Conservation (phyloP, 1,140 invertebrate species). For the Euwallacea fornicatus region DNA sequence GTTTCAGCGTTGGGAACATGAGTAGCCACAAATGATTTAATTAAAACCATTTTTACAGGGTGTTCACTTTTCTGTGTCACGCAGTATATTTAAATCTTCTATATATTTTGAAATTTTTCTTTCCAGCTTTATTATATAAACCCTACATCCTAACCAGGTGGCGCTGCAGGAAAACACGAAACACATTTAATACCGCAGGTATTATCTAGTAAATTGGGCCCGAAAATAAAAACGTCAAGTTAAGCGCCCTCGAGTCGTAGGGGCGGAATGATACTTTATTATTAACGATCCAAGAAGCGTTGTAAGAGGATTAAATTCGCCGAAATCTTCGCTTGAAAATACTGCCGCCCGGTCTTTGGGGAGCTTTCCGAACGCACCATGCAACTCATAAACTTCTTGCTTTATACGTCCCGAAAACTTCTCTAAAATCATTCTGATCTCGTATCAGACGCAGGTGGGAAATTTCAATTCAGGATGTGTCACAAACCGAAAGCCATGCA, state of each 20-base stretch:
- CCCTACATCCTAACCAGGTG: not conserved
- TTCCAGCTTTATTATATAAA: not conserved
- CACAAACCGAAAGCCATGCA: not conserved
- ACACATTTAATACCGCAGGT: constrained; percentile 12
- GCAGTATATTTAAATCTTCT: not conserved
- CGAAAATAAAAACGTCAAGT: constrained; percentile 30
- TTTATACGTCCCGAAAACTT: not conserved
- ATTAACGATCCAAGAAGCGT: constrained; percentile 33
- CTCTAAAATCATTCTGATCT: constrained; percentile 1
- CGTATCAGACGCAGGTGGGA: not conserved
- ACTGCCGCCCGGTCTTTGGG: constrained; percentile 2
- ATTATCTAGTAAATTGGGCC: constrained; percentile 20
- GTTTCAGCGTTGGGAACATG: no score
- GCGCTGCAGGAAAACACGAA: not conserved
- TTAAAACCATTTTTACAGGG: no score
- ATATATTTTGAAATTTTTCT: not conserved
- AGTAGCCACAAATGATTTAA: no score
- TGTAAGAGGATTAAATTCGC: constrained; percentile 38
- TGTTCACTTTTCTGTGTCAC: no score
- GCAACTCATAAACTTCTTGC: constrained; percentile 2
- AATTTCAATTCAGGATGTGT: not conserved
- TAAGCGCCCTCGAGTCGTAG: not conserved
- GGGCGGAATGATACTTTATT: constrained; percentile 33
- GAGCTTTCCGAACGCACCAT: constrained; percentile 4
- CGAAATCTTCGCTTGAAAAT: constrained; percentile 19